These are phyloP conservation scores for Enteromius argenteus DNA, from an alignment of 2,797 vertebrate species.

Conservation along the genomic window DNA sequence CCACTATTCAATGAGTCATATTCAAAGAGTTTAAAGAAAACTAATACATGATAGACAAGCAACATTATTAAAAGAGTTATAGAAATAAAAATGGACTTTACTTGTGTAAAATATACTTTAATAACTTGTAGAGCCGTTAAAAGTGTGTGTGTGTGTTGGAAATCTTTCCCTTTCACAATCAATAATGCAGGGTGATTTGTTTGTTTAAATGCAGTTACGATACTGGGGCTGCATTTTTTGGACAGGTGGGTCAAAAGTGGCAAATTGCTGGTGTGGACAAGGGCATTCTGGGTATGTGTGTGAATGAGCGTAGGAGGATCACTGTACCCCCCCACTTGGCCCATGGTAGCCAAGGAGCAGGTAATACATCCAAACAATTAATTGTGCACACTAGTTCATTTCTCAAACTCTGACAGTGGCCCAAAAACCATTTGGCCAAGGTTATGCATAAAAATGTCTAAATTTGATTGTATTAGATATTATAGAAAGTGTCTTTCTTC, in stretches of 20 bases:
- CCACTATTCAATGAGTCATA: neutral
- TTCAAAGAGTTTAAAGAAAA: neutral
- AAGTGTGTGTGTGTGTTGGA: neutral
- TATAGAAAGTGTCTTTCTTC: neutral
- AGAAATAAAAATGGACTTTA: neutral
- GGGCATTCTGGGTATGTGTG: conserved; percentile 94
- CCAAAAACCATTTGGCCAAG: neutral
- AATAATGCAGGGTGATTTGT: neutral
- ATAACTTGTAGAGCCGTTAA: neutral
- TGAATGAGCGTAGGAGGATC: conserved; percentile 89
- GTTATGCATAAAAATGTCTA: neutral
- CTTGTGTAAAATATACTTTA: conserved; percentile 14
- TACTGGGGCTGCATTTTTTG: conserved; percentile 84
- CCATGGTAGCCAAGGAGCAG: conserved; percentile 90
- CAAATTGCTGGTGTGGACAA: conserved; percentile 92
- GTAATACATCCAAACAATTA: conserved; percentile 71
- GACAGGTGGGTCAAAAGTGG: conserved; percentile 87
- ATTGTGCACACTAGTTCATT: neutral
- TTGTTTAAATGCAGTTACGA: conserved; percentile 79
- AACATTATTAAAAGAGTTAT: neutral
- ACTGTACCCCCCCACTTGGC: conserved; percentile 92
- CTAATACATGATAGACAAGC: neutral
- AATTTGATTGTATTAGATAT: neutral
- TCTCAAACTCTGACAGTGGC: neutral
- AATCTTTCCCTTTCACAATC: neutral